Base-by-base conservation (phyloP, 1,140 invertebrate species). In the Proctacanthus coquilletti region DNA sequence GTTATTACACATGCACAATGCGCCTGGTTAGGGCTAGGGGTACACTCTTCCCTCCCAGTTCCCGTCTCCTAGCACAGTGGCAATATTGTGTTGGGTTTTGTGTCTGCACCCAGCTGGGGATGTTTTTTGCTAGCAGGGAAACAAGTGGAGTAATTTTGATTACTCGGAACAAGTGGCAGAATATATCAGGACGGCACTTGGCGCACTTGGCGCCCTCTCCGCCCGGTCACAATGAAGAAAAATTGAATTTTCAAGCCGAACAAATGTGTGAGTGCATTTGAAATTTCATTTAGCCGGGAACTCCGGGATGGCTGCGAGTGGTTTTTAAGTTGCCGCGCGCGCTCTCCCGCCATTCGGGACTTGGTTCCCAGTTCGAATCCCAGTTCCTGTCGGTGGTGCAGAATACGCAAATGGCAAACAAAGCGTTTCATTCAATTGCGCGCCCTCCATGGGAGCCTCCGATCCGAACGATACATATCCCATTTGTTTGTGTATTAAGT, bases 111-210 rank as follows among this genome's bases (percentile, higher is more conserved):
- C n/a, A n/a, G n/a, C n/a, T n/a, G n/a, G 13, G 8, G 13, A 27
- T 27, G 23, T 27, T 27, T 8, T 27, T 27, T 27, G 23, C 8
- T 27, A 9, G 8, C 23, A 13, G 13, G 13, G 23, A 13, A 27
- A 27, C 23, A 27, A 27, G 23, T 27, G 23, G 23, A 27, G 23
- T 27, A 27, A 27, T 27, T 27, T 27, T 27, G 23, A 27, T 27
- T 27, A 27, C 23, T 27, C 23, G 13, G 23, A 27, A 27, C 23
- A 27, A 27, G 23, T 27, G 23, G 8, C 23, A 27, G 23, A 27
- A 27, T 27, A 27, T 27, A 27, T 13, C 23, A 27, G n/a, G n/a
- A n/a, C n/a, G n/a, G n/a, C n/a, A n/a, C n/a, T n/a, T n/a, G n/a
- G n/a, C n/a, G n/a, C n/a, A n/a, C n/a, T n/a, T n/a, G n/a, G n/a